Evolutionary conservation across 1,140 invertebrate species (phyloP).

Genomic region (Bactericera cockerelli): DNA sequence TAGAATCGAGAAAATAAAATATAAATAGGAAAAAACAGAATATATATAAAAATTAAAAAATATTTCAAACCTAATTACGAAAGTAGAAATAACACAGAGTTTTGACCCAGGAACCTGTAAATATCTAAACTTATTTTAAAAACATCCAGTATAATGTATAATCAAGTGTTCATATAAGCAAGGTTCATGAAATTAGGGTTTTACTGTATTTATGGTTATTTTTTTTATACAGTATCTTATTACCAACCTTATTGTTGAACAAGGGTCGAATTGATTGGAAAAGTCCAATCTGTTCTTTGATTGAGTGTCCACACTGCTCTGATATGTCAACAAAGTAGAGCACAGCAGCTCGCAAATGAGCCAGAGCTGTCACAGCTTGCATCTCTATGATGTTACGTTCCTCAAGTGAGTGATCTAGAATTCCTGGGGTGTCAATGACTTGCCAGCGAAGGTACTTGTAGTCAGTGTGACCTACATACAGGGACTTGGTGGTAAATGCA

Average conservation of each 20-base stretch:
- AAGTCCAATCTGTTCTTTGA: slow-evolving; percentile 77
- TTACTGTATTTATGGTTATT: too few species aligned
- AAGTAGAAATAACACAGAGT: too few species aligned
- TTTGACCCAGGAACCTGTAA: too few species aligned
- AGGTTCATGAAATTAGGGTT: too few species aligned
- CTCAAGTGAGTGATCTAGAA: slow-evolving; percentile 93
- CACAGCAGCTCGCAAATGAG: slow-evolving; percentile 86
- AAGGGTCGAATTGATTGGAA: slow-evolving; percentile 92
- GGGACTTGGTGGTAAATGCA: slow-evolving; percentile 96
- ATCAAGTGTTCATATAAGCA: too few species aligned
- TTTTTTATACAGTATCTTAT: too few species aligned
- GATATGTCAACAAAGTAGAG: slow-evolving; percentile 91
- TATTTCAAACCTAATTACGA: not conserved
- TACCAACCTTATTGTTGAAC: slow-evolving; percentile 71
- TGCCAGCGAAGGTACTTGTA: slow-evolving; percentile 94
- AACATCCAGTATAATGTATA: too few species aligned
- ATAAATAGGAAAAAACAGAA: too few species aligned
- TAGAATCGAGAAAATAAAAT: too few species aligned
- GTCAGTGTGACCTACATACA: slow-evolving; percentile 97
- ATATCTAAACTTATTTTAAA: too few species aligned
- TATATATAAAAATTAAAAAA: too few species aligned
- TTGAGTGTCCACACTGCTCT: slow-evolving; percentile 86
- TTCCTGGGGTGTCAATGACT: slow-evolving; percentile 97
- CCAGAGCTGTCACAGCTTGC: slow-evolving; percentile 96
- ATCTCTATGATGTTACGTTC: slow-evolving; percentile 98